Evolutionary conservation across 2,113 vertebrate genomes (phyloP), one percentile per base, ranked within the genome.

Genomic region (Tonatia bakeri): DNA sequence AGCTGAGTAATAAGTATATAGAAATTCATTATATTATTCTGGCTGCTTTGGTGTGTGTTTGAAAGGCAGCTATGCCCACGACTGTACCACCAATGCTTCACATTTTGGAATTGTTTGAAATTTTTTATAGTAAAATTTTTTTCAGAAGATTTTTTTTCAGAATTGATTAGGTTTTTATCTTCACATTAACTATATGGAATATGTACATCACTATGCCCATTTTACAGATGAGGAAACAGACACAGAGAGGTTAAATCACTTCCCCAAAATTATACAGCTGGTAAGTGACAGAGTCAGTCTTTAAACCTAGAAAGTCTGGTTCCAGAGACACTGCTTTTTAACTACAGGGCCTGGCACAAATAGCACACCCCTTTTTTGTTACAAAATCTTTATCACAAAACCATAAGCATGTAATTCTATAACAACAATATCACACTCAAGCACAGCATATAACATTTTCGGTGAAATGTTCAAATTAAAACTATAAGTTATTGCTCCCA

Each of bases 181-280:
- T 52, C 28, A 59, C 59, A 40, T 79, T 76, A 84, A 4, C 28
- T 79, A 1, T 94, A 40, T 90, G 40, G 28, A 72, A 50, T 87
- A 52, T 67, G n/a, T 67, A 64, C 85, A 8, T 82, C 33, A 83
- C 24, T 47, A 8, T 50, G 17, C 67, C 31, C 72, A 67, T 61
- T 77, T 90, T 95, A 47, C 45, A 93, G 36, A 54, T 87, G 90
- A 91, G 75, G 38, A 94, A 94, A 79, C 47, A 81, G 75, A 92
- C 54, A 77, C 10, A 75, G 64, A 88, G 45, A 72, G 69, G 64
- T 96, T 85, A 85, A 91, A 89, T 95, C 40, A 94, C 50, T 75
- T 85, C 47, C 13, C 33, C 50, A 52, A 24, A 75, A 88, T 81
- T 76, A 83, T 20, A 84, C 8, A 92, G 19, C 61, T 54, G 20